Evolutionary conservation across 2,888 invertebrate genomes (phyloP).

Genomic region (Alcis repandata): DNA sequence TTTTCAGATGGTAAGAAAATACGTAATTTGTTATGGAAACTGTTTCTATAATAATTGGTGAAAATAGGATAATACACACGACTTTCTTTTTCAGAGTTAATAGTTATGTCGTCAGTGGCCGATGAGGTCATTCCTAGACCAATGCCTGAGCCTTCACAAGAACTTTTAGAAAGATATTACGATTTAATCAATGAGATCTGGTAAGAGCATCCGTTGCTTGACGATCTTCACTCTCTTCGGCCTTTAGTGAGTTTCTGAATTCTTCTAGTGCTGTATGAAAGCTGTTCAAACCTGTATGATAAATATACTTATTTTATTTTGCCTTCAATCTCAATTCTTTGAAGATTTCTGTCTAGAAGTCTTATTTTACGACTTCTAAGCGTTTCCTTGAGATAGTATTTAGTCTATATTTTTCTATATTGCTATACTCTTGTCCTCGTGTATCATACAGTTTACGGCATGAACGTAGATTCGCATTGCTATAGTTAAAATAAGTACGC

Average conservation of each 20-base stretch:
- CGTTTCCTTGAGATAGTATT: neutral
- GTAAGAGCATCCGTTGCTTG: conserved; percentile 62
- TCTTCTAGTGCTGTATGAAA: conserved; percentile 22
- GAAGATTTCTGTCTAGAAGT: neutral
- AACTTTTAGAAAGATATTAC: conserved; percentile 72
- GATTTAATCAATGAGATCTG: conserved; percentile 74
- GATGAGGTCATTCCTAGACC: conserved; percentile 65
- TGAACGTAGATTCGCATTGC: neutral
- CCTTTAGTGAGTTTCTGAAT: conserved; percentile 22
- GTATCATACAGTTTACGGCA: neutral
- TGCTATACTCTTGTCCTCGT: neutral
- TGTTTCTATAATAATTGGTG: neutral
- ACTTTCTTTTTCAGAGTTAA: conserved; percentile 73
- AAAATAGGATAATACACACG: conserved; percentile 25
- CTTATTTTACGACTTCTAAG: neutral
- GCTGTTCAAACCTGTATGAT: conserved; percentile 14
- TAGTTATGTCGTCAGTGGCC: conserved; percentile 76
- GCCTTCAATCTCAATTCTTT: neutral
- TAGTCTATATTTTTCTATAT: neutral
- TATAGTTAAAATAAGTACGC: neutral
- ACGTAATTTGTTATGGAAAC: neutral
- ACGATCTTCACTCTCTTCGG: conserved; percentile 17
- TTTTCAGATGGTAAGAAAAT: neutral
- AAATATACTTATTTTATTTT: neutral
- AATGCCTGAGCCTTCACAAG: conserved; percentile 70